These are phyloP conservation scores for Pyrrhosoma nymphula DNA, from an alignment of 2,888 invertebrate genomes.

Conservation along the genomic window DNA sequence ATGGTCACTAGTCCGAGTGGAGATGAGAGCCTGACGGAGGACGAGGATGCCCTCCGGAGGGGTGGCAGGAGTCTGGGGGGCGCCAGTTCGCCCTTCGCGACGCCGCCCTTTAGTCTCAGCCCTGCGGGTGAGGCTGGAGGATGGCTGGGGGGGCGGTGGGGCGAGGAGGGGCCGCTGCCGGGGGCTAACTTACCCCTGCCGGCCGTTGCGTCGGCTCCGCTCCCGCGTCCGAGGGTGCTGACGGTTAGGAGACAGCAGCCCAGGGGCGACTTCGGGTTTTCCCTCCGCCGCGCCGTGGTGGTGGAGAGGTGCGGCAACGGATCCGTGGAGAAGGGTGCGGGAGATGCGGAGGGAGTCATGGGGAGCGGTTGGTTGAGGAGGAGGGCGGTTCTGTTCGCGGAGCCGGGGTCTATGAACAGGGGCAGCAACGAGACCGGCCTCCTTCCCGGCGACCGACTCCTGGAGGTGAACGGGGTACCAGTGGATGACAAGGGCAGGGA, in stretches of 20 bases:
- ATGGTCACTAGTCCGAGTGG: slow-evolving; percentile 60
- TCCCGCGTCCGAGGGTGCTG: slow-evolving; percentile 87
- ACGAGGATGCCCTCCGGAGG: slow-evolving; percentile 40
- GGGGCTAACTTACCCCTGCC: slow-evolving; percentile 83
- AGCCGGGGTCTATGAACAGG: slow-evolving; percentile 89
- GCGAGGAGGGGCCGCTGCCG: slow-evolving; percentile 81
- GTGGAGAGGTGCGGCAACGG: slow-evolving; percentile 82
- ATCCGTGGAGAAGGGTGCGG: slow-evolving; percentile 77
- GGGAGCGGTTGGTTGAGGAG: slow-evolving; percentile 80
- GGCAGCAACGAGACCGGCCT: slow-evolving; percentile 89
- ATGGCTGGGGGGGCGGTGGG: slow-evolving; percentile 80
- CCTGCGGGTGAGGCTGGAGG: slow-evolving; percentile 93
- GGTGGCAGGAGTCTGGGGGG: slow-evolving; percentile 39
- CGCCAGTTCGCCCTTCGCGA: slow-evolving; percentile 82
- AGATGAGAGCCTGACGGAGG: slow-evolving; percentile 57
- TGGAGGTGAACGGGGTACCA: slow-evolving; percentile 93
- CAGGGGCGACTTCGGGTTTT: slow-evolving; percentile 96
- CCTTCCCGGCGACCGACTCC: slow-evolving; percentile 94
- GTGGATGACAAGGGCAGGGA: slow-evolving; percentile 93
- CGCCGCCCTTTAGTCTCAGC: slow-evolving; percentile 91
- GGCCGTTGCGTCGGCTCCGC: slow-evolving; percentile 83
- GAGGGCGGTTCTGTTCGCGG: slow-evolving; percentile 90
- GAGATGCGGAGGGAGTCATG: slow-evolving; percentile 77
- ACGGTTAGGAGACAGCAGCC: slow-evolving; percentile 88
- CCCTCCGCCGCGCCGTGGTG: slow-evolving; percentile 91